Base-by-base conservation (phyloP, 2,888 invertebrate genomes). In the Erebia ligea region DNA sequence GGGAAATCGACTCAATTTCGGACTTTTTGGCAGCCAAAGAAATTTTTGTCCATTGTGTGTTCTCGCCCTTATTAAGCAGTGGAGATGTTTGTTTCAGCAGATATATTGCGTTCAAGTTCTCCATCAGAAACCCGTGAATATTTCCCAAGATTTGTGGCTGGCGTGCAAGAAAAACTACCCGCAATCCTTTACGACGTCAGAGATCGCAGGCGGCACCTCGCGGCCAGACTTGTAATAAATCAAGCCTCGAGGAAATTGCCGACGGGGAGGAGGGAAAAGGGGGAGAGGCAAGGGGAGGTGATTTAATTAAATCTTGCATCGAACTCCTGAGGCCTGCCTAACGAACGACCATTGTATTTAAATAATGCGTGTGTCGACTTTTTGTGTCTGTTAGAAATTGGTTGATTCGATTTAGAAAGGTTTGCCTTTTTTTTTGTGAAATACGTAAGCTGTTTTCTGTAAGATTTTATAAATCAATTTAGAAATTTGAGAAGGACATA, bases 231-330 rank as follows among this genome's bases (percentile, higher is more conserved):
- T 86, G 87, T 92, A 87, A 94, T 94, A 94, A 94, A 94, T 94
- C 94, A 94, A 90, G 89, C 84, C 89, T 82, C 83, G 84, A 90
- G 91, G 92, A 92, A 91, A 91, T 92, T 89, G 91, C 87, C 88
- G 90, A 84, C 87, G 87, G 70, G 71, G 17, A 54, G 58, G 57
- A 19, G 42, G 61, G 89, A 84, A 86, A 87, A 85, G 85, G 87
- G 76, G 70, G 73, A 73, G 67, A 70, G 13, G 62, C 52, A 52
- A 76, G 71, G 77, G 81, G 81, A 84, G 90, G 89, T 89, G 91
- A 94, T 94, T 94, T 94, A 94, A 94, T 94, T 94, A 94, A 94
- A 94, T 94, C 94, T 94, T 94, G 92, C 94, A 93, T 94, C 93
- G 94, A 94, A 94, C 92, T 93, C 90, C 91, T 90, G 91, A 91